Percentiles rank a stretch among this genome's conserved stretches.
phyloP scores from a whole-genome alignment of 2,113 vertebrate species.

The Noturus placidus region DNA sequence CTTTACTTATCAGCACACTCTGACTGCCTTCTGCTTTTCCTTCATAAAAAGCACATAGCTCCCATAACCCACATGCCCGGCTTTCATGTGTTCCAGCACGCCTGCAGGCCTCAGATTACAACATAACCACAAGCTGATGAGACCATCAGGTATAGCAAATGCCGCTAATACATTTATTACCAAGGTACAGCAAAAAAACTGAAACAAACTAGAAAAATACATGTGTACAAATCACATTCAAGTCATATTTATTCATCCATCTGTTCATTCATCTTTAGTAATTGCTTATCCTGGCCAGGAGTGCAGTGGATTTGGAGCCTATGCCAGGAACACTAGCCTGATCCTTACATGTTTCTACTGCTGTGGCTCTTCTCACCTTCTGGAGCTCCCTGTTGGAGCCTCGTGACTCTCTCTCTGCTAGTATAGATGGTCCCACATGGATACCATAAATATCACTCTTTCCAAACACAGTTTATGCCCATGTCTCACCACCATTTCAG shows the following conservation, averaged over 20 bases:
- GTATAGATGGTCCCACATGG: not conserved
- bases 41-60: constrained; percentile 12
- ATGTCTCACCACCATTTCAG: too few species aligned
- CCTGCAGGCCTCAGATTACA: not conserved
- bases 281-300: not conserved
- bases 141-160: not conserved
- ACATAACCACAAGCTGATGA: not conserved
- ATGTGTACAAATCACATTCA: too few species aligned
- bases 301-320: not conserved
- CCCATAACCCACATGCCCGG: constrained; percentile 11
- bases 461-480: not conserved
- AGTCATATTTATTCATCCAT: not conserved
- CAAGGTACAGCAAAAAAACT: not conserved
- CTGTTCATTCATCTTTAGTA: not conserved
- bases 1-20: not conserved
- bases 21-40: not conserved
- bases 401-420: not conserved
- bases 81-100: not conserved
- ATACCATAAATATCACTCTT: not conserved
- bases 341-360: not conserved
- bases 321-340: not conserved
- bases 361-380: not conserved
- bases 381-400: not conserved
- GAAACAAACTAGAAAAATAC: not conserved
- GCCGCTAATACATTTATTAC: not conserved